These are phyloP conservation scores for Panzeria rudis DNA, from an alignment of 2,888 invertebrate genomes.

Conservation along the genomic window DNA sequence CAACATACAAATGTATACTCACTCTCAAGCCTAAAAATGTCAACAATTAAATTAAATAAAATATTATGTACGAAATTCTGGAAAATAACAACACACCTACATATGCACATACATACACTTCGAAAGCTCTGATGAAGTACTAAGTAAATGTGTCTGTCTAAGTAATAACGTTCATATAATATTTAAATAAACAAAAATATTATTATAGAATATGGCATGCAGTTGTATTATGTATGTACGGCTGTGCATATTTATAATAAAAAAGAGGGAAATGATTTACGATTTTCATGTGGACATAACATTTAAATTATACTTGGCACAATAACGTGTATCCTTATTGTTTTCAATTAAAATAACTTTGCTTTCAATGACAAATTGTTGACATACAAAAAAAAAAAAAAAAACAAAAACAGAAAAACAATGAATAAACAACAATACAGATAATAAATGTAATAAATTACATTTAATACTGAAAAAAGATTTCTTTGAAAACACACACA, in stretches of 20 bases:
- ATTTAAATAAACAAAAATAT: background rate
- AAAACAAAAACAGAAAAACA: conserved; percentile 21
- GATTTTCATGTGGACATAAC: conserved; percentile 59
- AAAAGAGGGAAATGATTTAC: conserved; percentile 60
- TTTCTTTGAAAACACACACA: conserved; percentile 31
- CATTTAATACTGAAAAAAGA: conserved; percentile 48
- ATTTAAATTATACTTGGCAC: conserved; percentile 57
- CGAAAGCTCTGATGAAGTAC: background rate
- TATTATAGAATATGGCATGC: background rate
- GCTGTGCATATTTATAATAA: background rate
- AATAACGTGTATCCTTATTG: conserved; percentile 55
- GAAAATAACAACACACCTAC: background rate
- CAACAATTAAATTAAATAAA: conserved; percentile 45
- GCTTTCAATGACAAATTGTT: conserved; percentile 69
- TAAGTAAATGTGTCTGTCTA: conserved; percentile 11
- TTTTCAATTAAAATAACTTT: conserved; percentile 70
- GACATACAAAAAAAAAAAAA: conserved; percentile 33
- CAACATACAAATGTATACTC: no score
- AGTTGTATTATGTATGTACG: background rate
- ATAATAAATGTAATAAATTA: conserved; percentile 67
- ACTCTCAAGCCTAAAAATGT: conserved; percentile 13
- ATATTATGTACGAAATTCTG: background rate
- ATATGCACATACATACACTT: conserved; percentile 17
- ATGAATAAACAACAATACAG: conserved; percentile 45
- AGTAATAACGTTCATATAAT: background rate